These are phyloP conservation scores for Rhingia rostrata DNA, from an alignment of 2,888 invertebrate species.

Conservation along the genomic window DNA sequence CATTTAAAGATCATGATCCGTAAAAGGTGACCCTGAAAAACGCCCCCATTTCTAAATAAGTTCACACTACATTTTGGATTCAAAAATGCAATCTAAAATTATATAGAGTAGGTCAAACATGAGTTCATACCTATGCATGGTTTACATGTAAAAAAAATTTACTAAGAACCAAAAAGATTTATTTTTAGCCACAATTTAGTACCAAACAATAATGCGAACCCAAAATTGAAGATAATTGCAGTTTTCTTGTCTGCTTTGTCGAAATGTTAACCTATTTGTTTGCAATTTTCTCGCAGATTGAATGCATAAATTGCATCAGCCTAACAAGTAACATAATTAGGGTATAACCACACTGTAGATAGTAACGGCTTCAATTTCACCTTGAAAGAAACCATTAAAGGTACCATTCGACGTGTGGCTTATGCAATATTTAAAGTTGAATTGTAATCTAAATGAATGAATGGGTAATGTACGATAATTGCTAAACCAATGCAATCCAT, in stretches of 20 bases:
- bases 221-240: conserved; percentile 31
- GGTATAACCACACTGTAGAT: conserved; percentile 14
- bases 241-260: conserved; percentile 30
- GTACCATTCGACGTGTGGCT: conserved; percentile 12
- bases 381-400: conserved; percentile 32
- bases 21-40: neutral
- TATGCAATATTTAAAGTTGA: conserved; percentile 45
- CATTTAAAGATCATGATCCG: too few relatives aligned
- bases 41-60: neutral
- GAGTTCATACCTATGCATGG: conserved; percentile 3
- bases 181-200: neutral
- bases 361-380: conserved; percentile 24
- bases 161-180: neutral
- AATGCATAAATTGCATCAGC: conserved; percentile 55
- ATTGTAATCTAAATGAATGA: conserved; percentile 27
- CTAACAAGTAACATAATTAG: conserved; percentile 45
- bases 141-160: neutral
- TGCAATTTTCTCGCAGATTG: conserved; percentile 49
- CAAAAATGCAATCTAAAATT: neutral
- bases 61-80: neutral
- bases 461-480: conserved; percentile 5
- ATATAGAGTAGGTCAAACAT: conserved; percentile 30
- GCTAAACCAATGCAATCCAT: neutral
- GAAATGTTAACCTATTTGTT: conserved; percentile 18
- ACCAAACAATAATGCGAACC: conserved; percentile 14